Evolutionary conservation across 2,797 vertebrate species (phyloP).

Genomic region (Aeoliscus strigatus): DNA sequence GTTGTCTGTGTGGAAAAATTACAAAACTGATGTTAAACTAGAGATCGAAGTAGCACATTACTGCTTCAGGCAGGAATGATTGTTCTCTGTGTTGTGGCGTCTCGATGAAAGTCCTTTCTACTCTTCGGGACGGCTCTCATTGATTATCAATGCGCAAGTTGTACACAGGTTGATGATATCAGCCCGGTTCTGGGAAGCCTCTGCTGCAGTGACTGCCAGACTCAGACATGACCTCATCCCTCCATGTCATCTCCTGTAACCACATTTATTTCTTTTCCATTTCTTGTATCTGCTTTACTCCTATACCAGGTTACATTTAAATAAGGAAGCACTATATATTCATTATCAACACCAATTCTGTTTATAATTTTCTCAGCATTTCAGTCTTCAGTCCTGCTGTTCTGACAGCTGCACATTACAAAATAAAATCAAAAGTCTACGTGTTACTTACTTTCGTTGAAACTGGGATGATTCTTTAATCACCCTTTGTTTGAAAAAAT

Average conservation of each 20-base stretch:
- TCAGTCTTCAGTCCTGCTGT: not conserved
- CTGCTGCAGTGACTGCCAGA: conserved; percentile 33
- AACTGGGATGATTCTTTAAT: conserved; percentile 15
- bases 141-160: conserved; percentile 49
- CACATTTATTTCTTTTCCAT: not conserved
- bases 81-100: not conserved
- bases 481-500: conserved; percentile 61
- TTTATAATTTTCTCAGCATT: not conserved
- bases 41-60: not conserved
- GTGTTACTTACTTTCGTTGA: not conserved
- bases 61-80: not conserved
- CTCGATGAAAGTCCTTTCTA: conserved; percentile 5
- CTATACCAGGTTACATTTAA: not conserved
- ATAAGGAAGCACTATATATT: not conserved
- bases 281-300: too few relatives aligned
- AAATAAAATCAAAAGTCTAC: too few relatives aligned
- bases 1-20: conserved; percentile 2
- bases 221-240: conserved; percentile 66
- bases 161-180: conserved; percentile 52
- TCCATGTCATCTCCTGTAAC: conserved; percentile 4
- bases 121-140: conserved; percentile 4
- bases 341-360: not conserved
- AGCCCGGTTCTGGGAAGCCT: conserved; percentile 61
- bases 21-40: not conserved
- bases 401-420: too few relatives aligned